phyloP scores from a whole-genome alignment of 2,113 vertebrate genomes.

The Gasterosteus nipponicus region DNA sequence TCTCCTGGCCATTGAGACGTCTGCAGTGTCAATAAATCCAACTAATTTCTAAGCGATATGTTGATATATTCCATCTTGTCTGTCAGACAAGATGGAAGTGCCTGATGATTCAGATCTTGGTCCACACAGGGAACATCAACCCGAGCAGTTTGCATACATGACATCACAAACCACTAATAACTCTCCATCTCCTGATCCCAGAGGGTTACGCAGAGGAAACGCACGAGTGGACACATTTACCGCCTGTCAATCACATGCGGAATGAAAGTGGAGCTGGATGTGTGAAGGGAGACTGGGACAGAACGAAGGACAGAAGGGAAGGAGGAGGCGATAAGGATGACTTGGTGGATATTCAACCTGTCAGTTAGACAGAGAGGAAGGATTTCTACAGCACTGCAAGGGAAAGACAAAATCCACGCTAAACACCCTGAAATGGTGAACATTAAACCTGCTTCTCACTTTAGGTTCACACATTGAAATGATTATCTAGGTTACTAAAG shows the following conservation, averaged over 20 bases:
- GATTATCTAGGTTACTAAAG: not conserved
- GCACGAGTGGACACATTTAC: conserved; percentile 33
- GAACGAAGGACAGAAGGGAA: not conserved
- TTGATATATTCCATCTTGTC: not conserved
- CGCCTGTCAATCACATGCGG: conserved; percentile 22
- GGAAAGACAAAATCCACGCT: not conserved
- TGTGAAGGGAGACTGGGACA: not conserved
- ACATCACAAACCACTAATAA: conserved; percentile 48
- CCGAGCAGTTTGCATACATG: not conserved
- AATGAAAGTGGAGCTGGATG: not conserved
- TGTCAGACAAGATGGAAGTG: not conserved
- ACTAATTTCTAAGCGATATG: not conserved
- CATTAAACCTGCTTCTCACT: not conserved
- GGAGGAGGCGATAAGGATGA: conserved; percentile 2
- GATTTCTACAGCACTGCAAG: not conserved
- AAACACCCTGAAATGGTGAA: not conserved
- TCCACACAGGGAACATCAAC: not conserved
- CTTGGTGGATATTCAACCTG: not conserved
- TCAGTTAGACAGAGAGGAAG: conserved; percentile 7
- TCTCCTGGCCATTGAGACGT: not conserved
- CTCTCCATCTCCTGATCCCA: conserved; percentile 17
- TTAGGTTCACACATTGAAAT: not conserved
- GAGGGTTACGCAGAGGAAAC: conserved; percentile 4
- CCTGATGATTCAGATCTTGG: not conserved
- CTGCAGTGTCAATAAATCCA: not conserved